A percentile compares a stretch with the other conserved stretches of the same genome.
Conservation (phyloP, 2,888 invertebrate genomes). For the Drosophila testacea region DNA sequence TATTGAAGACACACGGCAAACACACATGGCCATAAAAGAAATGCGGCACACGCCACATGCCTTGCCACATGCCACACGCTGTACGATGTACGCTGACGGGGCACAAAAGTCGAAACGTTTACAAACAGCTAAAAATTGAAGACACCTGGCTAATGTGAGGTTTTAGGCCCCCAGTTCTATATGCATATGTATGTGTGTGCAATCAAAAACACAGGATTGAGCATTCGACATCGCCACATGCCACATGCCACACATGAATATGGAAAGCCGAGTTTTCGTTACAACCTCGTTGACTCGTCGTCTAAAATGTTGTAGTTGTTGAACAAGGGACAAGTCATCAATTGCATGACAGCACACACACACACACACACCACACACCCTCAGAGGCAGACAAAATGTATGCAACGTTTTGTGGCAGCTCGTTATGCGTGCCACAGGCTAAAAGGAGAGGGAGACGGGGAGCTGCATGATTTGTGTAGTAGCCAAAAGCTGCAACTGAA, state of each 20-base stretch:
- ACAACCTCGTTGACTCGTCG: conserved; percentile 22
- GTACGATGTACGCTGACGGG: conserved; percentile 25
- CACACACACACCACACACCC: background rate
- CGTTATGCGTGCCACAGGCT: conserved; percentile 33
- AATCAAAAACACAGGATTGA: conserved; percentile 10
- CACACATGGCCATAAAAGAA: conserved; percentile 20
- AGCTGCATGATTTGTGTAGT: conserved; percentile 20
- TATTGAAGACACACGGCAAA: conserved; percentile 67
- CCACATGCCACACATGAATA: conserved; percentile 10
- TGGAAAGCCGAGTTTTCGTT: conserved; percentile 7
- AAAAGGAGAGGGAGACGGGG: background rate
- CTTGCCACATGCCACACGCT: background rate
- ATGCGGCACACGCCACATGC: conserved; percentile 7
- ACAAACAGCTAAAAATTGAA: conserved; percentile 67
- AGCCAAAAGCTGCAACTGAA: conserved; percentile 15
- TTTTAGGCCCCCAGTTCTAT: background rate
- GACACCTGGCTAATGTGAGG: conserved; percentile 17
- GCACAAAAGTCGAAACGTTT: conserved; percentile 64
- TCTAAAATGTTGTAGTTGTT: conserved; percentile 4
- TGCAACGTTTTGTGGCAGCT: conserved; percentile 63
- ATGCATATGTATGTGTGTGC: conserved; percentile 8
- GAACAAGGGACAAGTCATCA: conserved; percentile 34
- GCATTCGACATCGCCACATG: conserved; percentile 23
- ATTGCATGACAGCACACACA: conserved; percentile 24
- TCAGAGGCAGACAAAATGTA: conserved; percentile 21